phyloP scores from a whole-genome alignment of 2,113 vertebrate genomes.

The Struthio camelus region DNA sequence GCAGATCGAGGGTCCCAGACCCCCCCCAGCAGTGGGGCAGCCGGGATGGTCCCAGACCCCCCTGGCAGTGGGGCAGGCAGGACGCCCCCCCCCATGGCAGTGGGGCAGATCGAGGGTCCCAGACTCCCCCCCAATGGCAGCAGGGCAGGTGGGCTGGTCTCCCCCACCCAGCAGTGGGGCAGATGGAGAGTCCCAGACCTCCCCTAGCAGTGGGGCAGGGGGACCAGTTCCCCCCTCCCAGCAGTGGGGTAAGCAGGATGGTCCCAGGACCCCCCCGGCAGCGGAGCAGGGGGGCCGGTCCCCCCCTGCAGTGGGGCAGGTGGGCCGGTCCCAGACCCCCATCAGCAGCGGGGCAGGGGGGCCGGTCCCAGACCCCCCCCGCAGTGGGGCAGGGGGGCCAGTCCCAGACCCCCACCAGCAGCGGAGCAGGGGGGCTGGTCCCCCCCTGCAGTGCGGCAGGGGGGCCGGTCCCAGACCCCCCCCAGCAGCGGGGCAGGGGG shows the following conservation, averaged over 20 bases:
- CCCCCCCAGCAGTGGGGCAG: background rate
- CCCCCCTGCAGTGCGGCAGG: constrained; percentile 81
- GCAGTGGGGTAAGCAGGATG: constrained; percentile 47
- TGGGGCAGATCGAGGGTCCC: constrained; percentile 81
- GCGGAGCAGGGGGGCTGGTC: constrained; percentile 81
- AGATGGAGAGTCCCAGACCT: too few relatives aligned
- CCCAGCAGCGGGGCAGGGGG: constrained; percentile 81
- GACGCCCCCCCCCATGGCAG: constrained; percentile 68
- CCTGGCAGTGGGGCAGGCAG: too few relatives aligned
- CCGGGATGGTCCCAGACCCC: too few relatives aligned
- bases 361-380: constrained; percentile 77
- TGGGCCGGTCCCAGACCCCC: background rate
- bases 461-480: constrained; percentile 85
- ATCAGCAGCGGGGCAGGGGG: background rate
- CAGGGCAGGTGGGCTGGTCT: constrained; percentile 78
- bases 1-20: background rate
- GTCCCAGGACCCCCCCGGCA: too few relatives aligned
- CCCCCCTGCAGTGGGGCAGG: too few relatives aligned
- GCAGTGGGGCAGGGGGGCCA: constrained; percentile 73
- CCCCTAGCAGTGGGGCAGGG: too few relatives aligned
- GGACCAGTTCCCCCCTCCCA: too few relatives aligned
- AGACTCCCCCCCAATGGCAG: constrained; percentile 82
- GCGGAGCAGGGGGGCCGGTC: background rate
- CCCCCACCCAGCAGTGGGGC: too few relatives aligned
- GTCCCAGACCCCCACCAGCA: constrained; percentile 85